Conservation (phyloP, 2,888 invertebrate genomes). For the Netelia melanura region DNA sequence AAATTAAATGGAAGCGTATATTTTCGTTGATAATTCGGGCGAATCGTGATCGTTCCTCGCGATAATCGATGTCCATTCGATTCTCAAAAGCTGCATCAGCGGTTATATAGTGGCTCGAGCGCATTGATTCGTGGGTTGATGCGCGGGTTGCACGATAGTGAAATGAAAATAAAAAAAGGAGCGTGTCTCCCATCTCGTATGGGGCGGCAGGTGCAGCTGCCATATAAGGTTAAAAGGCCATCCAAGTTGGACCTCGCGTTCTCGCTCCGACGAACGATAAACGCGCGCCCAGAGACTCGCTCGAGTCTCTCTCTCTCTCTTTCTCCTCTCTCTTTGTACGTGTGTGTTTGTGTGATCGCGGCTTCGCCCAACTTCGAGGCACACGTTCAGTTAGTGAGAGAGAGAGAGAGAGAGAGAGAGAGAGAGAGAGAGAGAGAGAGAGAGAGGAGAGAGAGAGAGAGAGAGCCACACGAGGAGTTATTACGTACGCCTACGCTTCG, state of each 20-base stretch:
- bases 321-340: not conserved
- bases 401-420: no score
- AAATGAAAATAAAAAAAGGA: conserved; percentile 65
- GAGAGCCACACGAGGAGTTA: conserved; percentile 75
- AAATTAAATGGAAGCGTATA: no score
- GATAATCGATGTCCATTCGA: not conserved
- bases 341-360: conserved; percentile 50
- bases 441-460: not conserved
- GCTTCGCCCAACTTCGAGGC: conserved; percentile 76
- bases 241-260: conserved; percentile 73
- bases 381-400: conserved; percentile 26
- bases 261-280: conserved; percentile 73
- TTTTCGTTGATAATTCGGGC: not conserved
- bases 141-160: conserved; percentile 56
- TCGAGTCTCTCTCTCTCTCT: conserved; percentile 24
- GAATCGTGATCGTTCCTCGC: not conserved
- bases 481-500: conserved; percentile 79
- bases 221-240: conserved; percentile 83
- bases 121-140: conserved; percentile 71
- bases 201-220: conserved; percentile 79
- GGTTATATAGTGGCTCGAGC: conserved; percentile 27
- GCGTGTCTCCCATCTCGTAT: conserved; percentile 70
- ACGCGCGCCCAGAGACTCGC: conserved; percentile 68
- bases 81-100: not conserved
- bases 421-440: conserved; percentile 12